Base-by-base conservation (phyloP, 2,113 vertebrate genomes). In the Alces alces region DNA sequence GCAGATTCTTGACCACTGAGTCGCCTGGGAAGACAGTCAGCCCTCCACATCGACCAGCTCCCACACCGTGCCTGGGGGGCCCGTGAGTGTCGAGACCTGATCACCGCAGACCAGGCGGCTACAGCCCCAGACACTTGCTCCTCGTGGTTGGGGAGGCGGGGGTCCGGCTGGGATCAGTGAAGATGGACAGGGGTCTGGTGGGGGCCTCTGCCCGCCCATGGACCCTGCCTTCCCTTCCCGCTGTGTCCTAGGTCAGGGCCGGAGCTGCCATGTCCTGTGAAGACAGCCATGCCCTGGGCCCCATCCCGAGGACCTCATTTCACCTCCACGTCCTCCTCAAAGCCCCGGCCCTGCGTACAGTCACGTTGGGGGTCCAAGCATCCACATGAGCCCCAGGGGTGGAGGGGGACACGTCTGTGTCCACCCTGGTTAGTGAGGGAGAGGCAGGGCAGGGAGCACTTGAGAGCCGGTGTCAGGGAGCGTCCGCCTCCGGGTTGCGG, bases 31-130 rank as follows among this genome's bases (percentile, higher is more conserved):
- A 70, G n/a, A 36, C 66, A 36, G 52, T 21, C 60, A 45, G 52
- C 11, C 60, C 14, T 8, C 86, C 30, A 0, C 25, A 1, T 19
- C 30, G 17, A 61, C 39, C 9, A 6, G 7, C 6, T 25, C 87
- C 27, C 7, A 2, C 9, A 43, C 33, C 0, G 0, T 7, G 80
- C 7, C 0, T 1, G 28, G 66, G 66, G n/a, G n/a, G 1, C 17
- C 66, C n/a, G 0, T 13, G 21, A 1, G 6, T 15, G 5, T 30
- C 10, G 2, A 3, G 1, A 16, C n/a, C 36, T 43, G n/a, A 2
- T 23, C 23, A 6, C 3, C 1, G 19, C 50, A 16, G 57, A 54
- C 19, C 1, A 30, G 23, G n/a, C 2, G 7, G 36, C 50, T 66
- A 79, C 30, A 21, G 5, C 36, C 64, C 2, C 61, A 21, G 4